Percentiles rank a stretch among this genome's conserved stretches.
phyloP scores from a whole-genome alignment of 2,113 vertebrate genomes.

The Nothocercus nigrocapillus region DNA sequence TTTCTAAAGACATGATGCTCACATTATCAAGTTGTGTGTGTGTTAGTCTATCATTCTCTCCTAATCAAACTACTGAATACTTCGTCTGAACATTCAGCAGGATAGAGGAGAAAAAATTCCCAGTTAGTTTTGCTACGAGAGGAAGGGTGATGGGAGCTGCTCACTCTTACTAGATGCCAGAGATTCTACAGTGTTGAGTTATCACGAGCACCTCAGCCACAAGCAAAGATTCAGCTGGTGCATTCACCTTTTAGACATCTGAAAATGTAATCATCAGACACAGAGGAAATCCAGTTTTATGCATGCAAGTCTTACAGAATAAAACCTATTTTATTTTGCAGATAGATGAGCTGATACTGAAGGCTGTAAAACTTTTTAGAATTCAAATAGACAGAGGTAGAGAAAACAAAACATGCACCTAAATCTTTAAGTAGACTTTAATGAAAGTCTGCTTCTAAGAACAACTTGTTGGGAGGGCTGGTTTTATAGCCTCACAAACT shows the following conservation, averaged over 20 bases:
- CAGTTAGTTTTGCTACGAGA: neutral
- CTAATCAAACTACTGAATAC: neutral
- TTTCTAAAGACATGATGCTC: neutral
- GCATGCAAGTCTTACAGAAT: neutral
- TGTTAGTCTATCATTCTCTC: slow-evolving; percentile 20
- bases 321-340: slow-evolving; percentile 13
- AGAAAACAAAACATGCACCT: slow-evolving; percentile 6
- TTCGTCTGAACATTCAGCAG: neutral
- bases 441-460: neutral
- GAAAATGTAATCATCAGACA: neutral
- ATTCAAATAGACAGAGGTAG: slow-evolving; percentile 33
- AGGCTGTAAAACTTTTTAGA: slow-evolving; percentile 5
- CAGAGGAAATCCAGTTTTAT: neutral
- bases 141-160: neutral
- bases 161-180: neutral
- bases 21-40: neutral
- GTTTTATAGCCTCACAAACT: slow-evolving; percentile 19
- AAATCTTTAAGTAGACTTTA: slow-evolving; percentile 33
- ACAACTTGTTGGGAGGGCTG: slow-evolving; percentile 9
- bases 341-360: neutral
- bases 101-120: neutral
- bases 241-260: neutral
- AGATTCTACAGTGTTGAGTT: neutral
- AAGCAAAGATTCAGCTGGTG: neutral
- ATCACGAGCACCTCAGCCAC: neutral